Evolutionary conservation across 2,113 vertebrate species (phyloP).

Genomic region (Agapornis roseicollis): DNA sequence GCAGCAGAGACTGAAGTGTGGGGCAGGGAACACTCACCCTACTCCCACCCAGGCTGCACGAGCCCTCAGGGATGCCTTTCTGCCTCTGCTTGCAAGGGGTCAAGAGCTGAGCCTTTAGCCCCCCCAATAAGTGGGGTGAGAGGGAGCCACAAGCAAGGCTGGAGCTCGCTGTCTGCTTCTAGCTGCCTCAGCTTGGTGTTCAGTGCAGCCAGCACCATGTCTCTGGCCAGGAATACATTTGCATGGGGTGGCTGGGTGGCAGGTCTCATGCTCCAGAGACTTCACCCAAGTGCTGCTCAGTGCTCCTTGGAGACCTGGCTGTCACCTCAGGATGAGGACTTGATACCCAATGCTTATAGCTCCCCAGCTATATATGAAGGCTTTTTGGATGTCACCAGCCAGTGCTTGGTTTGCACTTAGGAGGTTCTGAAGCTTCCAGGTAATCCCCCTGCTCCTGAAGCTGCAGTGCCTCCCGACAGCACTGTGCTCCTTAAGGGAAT

Average conservation of each 20-base stretch:
- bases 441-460: background rate
- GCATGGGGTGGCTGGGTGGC: background rate
- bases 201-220: rapidly evolving
- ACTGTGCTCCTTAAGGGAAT: background rate
- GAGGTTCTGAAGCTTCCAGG: background rate
- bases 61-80: background rate
- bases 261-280: background rate
- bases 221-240: background rate
- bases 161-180: background rate
- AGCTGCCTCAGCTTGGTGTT: background rate
- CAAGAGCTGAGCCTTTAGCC: constrained; percentile 52
- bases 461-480: background rate
- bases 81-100: background rate
- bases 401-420: background rate
- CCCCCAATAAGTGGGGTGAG: background rate
- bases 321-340: background rate
- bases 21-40: background rate
- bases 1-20: background rate
- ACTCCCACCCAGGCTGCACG: background rate
- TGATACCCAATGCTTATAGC: too few relatives aligned
- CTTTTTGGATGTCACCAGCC: rapidly evolving
- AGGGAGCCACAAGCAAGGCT: background rate
- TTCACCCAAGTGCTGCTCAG: background rate
- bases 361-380: background rate
- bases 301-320: background rate